Evolutionary conservation across 2,797 vertebrate species (phyloP).

Genomic region (Echiichthys vipera): DNA sequence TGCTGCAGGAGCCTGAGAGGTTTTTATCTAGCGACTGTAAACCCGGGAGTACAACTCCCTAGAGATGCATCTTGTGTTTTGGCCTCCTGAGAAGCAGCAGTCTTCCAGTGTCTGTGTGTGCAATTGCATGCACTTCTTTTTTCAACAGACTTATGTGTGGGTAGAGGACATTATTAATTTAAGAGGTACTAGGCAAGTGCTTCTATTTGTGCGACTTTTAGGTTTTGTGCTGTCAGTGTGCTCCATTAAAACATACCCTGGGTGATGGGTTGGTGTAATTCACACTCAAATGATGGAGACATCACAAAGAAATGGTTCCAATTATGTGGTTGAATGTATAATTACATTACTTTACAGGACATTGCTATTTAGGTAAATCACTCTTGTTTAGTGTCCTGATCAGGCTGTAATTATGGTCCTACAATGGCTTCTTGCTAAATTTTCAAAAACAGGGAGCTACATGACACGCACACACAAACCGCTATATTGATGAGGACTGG

Average conservation of each 20-base stretch:
- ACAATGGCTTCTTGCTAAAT: background rate
- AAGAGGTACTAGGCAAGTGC: constrained; percentile 50
- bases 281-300: constrained; percentile 1
- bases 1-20: constrained; percentile 35
- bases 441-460: too few species aligned
- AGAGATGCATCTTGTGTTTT: constrained; percentile 42
- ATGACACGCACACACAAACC: too few species aligned
- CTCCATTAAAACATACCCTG: constrained; percentile 21
- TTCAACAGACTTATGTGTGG: constrained; percentile 33
- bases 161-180: constrained; percentile 69
- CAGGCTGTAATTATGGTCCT: background rate
- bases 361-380: background rate
- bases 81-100: constrained; percentile 38
- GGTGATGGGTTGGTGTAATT: constrained; percentile 5
- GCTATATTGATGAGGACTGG: too few species aligned
- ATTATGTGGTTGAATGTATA: constrained; percentile 8
- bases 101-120: constrained; percentile 1
- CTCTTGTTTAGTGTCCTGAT: background rate
- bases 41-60: constrained; percentile 35
- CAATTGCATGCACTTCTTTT: constrained; percentile 40
- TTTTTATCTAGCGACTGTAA: constrained; percentile 43
- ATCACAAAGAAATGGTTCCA: background rate
- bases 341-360: background rate
- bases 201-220: constrained; percentile 68
- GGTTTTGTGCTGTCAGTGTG: constrained; percentile 23